Evolutionary conservation across 2,888 invertebrate genomes (phyloP), one percentile per base, ranked within the genome.

Genomic region (Cactoblastis cactorum): DNA sequence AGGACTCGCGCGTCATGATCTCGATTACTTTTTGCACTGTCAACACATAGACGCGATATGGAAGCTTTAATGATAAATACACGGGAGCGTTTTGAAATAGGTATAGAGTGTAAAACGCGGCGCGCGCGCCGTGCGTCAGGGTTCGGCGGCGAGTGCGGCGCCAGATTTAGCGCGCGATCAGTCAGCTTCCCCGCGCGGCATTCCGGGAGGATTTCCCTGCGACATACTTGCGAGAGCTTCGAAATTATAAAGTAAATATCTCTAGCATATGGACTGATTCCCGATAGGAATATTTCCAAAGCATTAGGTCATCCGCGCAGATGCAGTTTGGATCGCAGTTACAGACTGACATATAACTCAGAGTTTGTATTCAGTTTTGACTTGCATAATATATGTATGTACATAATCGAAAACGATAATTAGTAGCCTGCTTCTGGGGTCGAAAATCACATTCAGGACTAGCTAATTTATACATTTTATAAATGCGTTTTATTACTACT

Each of bases 131-230:
- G 72, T 82, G 78, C 79, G 79, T 73, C 70, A 74, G 74, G 77
- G 79, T 77, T 80, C 74, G 77, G 71, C 82, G 79, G 77, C 84
- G 77, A 86, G 80, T 86, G 87, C 74, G 83, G 80, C 43, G 43
- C 43, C 86, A 68, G 78, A 88, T 83, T 84, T 87, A 87, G 86
- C 80, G 80, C 74, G 75, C 32, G 28, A 2, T 37, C 32, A 67
- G 60, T 69, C 70, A 77, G 79, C 80, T 79, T 80, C 79, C 80
- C 78, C 79, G n/a, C 79, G 78, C 77, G 68, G 77, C 75, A 84
- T 84, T 83, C 85, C 84, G 84, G 80, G 83, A 85, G 85, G 85
- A 83, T 83, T n/a, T 85, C 82, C 85, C 84, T 84, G 74, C 85
- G 79, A 81, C 81, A 81, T 80, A 79, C 76, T 83, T 67, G 75